Evolutionary conservation across 2,113 vertebrate species (phyloP).

Genomic region (Heteronetta atricapilla): DNA sequence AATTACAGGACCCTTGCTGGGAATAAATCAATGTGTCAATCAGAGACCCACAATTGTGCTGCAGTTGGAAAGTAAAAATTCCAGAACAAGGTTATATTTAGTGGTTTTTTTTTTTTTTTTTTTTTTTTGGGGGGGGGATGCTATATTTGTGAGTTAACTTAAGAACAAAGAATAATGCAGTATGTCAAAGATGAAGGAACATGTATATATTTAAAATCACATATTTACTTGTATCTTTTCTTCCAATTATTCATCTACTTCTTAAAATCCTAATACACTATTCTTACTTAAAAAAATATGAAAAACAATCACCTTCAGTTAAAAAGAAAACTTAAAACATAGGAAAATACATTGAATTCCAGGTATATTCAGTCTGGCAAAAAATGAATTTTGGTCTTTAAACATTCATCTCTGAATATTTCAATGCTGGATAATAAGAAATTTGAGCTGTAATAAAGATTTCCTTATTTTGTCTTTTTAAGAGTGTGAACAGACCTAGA

Average conservation of each 20-base stretch:
- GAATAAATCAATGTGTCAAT: conserved; percentile 77
- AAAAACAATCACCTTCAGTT: neutral
- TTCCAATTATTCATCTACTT: neutral
- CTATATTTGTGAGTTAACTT: neutral
- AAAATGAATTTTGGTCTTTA: neutral
- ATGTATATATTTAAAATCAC: neutral
- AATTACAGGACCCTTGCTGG: conserved; percentile 77
- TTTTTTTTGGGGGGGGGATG: neutral
- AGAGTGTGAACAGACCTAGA: neutral
- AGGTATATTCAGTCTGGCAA: neutral
- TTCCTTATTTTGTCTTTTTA: neutral
- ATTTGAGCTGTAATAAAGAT: neutral
- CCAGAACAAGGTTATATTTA: conserved; percentile 24
- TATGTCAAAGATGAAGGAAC: neutral
- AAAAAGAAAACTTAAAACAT: neutral
- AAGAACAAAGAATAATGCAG: neutral
- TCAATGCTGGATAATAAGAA: neutral
- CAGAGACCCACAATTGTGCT: conserved; percentile 58
- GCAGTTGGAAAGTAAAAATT: conserved; percentile 34
- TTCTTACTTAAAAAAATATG: neutral
- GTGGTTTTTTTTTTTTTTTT: too few species aligned
- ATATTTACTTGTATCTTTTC: neutral
- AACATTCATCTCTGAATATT: neutral
- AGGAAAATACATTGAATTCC: neutral
- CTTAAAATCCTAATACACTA: neutral